Evolutionary conservation across 2,888 invertebrate species (phyloP), one percentile per base, ranked within the genome.

Genomic region (Dexiosoma caninum): DNA sequence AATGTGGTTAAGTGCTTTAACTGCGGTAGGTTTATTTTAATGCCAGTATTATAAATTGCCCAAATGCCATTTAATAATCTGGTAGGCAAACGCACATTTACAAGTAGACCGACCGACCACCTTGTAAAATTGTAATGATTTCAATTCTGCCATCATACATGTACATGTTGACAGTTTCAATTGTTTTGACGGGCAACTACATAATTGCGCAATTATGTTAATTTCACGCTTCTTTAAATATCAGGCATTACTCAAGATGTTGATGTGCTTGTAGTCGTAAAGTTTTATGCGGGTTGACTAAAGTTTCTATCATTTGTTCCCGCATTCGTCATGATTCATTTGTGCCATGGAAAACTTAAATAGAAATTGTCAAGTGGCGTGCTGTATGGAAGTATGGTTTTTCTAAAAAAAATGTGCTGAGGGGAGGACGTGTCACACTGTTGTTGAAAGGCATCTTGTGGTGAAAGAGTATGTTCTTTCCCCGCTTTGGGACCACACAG

Each of bases 201-300:
- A 79, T 86, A 86, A 86, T 87, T 85, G 85, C 85, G 82, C 80
- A 80, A 83, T 82, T 85, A 84, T 84, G 83, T 85, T 83, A 83
- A 77, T 72, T 75, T 82, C 74, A 75, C 72, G 81, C 81, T 66
- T 78, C 67, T 64, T 21, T 69, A 57, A 75, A 75, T 62, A 57
- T 62, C 49, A 64, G 32, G 57, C 37, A 23, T 30, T 40, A 46
- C 46, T 8, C 5, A 46, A 23, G 37, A 30, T 30, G 23, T 7
- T 14, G 19, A 3, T 72, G 59, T 4, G n/a, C n/a, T n/a, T 69
- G 49, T 32, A 23, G 6, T 21, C 40, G 46, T 37, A 53, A 44
- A 32, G 19, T 44, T 76, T 14, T 62, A 60, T 60, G 60, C 59
- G 51, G 42, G 35, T 44, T 59, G 30, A 1, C 16, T 19, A 21